Evolutionary conservation across 2,113 vertebrate species (phyloP).

Genomic region (Thinocorus orbignyianus): DNA sequence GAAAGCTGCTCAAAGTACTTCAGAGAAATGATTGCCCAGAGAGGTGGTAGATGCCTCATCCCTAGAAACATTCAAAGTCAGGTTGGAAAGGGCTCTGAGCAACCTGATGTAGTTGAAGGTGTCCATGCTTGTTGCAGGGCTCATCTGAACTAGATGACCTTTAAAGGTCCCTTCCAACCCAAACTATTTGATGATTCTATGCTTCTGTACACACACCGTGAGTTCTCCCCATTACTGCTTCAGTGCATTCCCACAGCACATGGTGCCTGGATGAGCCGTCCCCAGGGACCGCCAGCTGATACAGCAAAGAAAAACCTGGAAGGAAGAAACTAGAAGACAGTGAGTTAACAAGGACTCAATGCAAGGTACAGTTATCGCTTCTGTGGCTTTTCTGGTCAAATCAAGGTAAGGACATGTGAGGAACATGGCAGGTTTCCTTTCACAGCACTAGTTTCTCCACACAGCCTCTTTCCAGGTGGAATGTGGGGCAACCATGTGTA

Average conservation of each 20-base stretch:
- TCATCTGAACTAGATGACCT: not conserved
- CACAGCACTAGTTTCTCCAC: not conserved
- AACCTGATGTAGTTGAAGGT: not conserved
- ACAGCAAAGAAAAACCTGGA: not conserved
- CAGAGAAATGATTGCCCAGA: not conserved
- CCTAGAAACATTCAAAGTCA: not conserved
- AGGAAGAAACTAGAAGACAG: not conserved
- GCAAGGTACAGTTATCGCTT: not conserved
- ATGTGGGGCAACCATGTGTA: not conserved
- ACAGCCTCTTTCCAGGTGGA: not conserved
- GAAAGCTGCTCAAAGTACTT: too few relatives aligned
- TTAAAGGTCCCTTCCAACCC: not conserved
- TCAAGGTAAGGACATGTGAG: not conserved
- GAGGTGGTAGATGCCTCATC: not conserved
- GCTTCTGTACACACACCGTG: not conserved
- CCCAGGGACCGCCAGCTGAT: fast-evolving
- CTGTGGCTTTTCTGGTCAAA: not conserved
- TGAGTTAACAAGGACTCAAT: not conserved
- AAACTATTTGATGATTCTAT: not conserved
- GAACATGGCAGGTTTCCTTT: not conserved
- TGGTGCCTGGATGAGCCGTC: not conserved
- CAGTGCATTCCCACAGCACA: fast-evolving
- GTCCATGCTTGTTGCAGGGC: not conserved
- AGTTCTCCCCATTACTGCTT: not conserved
- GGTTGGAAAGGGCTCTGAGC: not conserved